phyloP scores from a whole-genome alignment of 2,888 invertebrate genomes.

The Carabus problematicus region DNA sequence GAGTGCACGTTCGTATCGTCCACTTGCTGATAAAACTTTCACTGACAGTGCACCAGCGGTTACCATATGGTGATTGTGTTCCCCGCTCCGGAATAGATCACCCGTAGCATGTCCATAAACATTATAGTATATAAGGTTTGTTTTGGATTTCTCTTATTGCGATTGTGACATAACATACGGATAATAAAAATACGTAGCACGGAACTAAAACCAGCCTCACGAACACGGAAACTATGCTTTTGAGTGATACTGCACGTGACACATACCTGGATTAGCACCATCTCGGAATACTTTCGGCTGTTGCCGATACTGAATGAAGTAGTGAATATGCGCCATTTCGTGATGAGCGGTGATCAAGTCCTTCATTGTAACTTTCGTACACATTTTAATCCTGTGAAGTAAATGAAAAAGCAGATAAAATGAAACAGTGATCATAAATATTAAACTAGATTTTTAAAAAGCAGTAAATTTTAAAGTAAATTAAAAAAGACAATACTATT shows the following conservation, averaged over 20 bases:
- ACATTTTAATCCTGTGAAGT: constrained; percentile 81
- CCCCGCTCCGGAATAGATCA: no score
- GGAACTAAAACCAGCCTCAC: no score
- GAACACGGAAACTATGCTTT: no score
- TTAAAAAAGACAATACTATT: no score
- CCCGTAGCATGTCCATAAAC: no score
- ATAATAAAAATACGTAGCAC: no score
- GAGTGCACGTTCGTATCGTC: neutral
- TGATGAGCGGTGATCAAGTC: constrained; percentile 89
- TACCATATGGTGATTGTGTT: constrained; percentile 29
- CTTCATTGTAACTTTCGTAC: constrained; percentile 84
- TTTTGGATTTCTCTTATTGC: no score
- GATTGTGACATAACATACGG: no score
- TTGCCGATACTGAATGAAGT: constrained; percentile 83
- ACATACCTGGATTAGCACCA: constrained; percentile 88
- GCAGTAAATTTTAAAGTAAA: no score
- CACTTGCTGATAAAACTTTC: constrained; percentile 36
- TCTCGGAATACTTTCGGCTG: constrained; percentile 86
- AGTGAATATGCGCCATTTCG: constrained; percentile 91
- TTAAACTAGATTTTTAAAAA: neutral
- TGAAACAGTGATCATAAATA: constrained; percentile 9
- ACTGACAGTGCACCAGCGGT: constrained; percentile 13
- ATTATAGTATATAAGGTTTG: no score
- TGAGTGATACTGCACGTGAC: no score
- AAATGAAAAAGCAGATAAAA: constrained; percentile 27